Percentiles rank a stretch among this genome's conserved stretches.
These are phyloP conservation scores for Drosophila melanocephala DNA, from an alignment of 2,888 invertebrate species.

Conservation along the genomic window DNA sequence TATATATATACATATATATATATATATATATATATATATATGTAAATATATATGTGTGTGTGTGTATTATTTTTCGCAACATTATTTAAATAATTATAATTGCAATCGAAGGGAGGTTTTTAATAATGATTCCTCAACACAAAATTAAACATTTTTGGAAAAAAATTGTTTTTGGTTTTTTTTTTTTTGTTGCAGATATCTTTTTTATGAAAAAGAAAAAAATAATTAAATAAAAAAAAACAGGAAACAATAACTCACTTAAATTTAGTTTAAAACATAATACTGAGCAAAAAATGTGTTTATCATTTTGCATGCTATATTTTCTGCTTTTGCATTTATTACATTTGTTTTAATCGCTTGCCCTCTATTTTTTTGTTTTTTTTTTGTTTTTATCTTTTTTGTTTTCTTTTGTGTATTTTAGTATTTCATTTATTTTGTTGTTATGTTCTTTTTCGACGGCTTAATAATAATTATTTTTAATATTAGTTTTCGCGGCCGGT, in stretches of 20 bases:
- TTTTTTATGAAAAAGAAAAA: conserved; percentile 24
- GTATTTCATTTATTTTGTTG: conserved; percentile 20
- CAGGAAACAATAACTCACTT: conserved; percentile 81
- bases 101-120: conserved; percentile 55
- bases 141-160: conserved; percentile 35
- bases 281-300: conserved; percentile 84
- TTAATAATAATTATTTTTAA: conserved; percentile 42
- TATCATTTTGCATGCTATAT: conserved; percentile 66
- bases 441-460: conserved; percentile 41
- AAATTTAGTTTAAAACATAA: conserved; percentile 84
- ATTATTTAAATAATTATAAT: conserved; percentile 46
- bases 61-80: conserved; percentile 42
- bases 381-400: not conserved
- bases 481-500: conserved; percentile 57
- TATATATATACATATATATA: conserved; percentile 4
- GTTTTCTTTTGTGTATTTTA: conserved; percentile 3
- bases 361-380: conserved; percentile 18
- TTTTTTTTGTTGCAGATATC: conserved; percentile 16
- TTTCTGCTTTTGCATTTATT: conserved; percentile 57
- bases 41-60: not conserved
- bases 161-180: conserved; percentile 6
- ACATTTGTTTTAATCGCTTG: conserved; percentile 53
- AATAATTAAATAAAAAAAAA: conserved; percentile 46
- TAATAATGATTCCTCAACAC: conserved; percentile 26
- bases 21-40: conserved; percentile 2